Evolutionary conservation across 2,113 vertebrate species (phyloP), one percentile per base, ranked within the genome.

Genomic region (Plecturocebus donacophilus): DNA sequence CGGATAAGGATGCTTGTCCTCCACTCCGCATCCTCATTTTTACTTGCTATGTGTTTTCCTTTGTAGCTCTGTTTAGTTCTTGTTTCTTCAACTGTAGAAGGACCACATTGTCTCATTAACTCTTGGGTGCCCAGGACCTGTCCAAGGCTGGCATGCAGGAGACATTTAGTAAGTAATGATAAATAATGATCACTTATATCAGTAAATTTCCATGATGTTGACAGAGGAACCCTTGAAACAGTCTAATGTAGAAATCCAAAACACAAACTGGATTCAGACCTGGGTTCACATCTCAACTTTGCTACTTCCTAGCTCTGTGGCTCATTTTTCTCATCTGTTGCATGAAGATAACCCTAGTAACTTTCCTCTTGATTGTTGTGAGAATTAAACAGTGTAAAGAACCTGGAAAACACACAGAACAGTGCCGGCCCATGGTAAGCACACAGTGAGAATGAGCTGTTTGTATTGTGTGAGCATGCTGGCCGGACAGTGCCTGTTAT

Each of bases 181-280:
- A 89, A 89, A 23, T 38, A 82, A 45, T 49, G 23, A 16, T 13
- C 38, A 25, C 23, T 66, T 75, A 21, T 9, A 61, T 19, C 38
- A 56, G 2, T 14, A n/a, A 32, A 27, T 35, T 1, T 11, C 4
- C 20, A 9, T 27, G 4, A 12, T 27, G 10, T 23, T 4, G 58
- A 70, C 8, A 21, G 27, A 77, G 68, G 12, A 45, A 45, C 6
- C 35, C 52, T 49, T 25, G 45, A 54, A 76, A 5, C n/a, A 8
- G 20, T 8, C 13, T 32, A 21, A 12, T 12, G 35, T 0, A 32
- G 35, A 82, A 14, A 20, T 23, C 21, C 38, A 49, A 75, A 83
- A n/a, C 8, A 58, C 30, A 70, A 25, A 47, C 42, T 61, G 47
- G 27, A 47, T 79, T 38, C 71, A 23, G 5, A 73, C 35, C 19